These are phyloP conservation scores for Tangara arthus DNA, from an alignment of 2,797 vertebrate species.

Conservation along the genomic window DNA sequence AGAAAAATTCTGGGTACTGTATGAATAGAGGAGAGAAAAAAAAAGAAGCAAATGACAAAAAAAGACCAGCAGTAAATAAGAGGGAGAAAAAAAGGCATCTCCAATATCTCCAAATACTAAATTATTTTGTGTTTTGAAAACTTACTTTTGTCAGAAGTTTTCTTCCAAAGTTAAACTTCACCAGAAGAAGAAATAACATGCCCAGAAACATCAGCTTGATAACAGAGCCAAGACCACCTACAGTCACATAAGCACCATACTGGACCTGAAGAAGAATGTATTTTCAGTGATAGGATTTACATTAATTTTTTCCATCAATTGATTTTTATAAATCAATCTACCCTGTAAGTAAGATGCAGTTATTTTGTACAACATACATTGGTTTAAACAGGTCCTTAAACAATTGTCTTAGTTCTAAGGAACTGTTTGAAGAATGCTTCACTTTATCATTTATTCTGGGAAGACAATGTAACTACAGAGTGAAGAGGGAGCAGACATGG, in stretches of 20 bases:
- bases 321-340: background rate
- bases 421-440: background rate
- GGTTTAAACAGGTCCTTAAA: background rate
- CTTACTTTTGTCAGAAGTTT: constrained; percentile 90
- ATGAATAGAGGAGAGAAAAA: background rate
- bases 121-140: background rate
- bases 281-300: background rate
- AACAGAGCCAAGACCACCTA: constrained; percentile 84
- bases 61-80: background rate
- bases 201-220: constrained; percentile 89
- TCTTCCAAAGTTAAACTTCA: constrained; percentile 88
- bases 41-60: background rate
- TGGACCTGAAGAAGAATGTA: constrained; percentile 81
- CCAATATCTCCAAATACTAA: background rate
- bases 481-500: background rate
- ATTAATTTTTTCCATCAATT: background rate
- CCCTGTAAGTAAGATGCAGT: background rate
- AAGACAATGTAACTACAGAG: background rate
- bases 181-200: constrained; percentile 88
- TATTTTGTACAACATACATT: background rate
- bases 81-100: background rate
- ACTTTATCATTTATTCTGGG: background rate
- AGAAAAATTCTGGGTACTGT: constrained; percentile 93
- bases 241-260: constrained; percentile 83
- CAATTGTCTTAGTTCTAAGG: background rate